These are phyloP conservation scores for Syrmaticus mikado DNA, from an alignment of 2,113 vertebrate genomes.

Conservation along the genomic window DNA sequence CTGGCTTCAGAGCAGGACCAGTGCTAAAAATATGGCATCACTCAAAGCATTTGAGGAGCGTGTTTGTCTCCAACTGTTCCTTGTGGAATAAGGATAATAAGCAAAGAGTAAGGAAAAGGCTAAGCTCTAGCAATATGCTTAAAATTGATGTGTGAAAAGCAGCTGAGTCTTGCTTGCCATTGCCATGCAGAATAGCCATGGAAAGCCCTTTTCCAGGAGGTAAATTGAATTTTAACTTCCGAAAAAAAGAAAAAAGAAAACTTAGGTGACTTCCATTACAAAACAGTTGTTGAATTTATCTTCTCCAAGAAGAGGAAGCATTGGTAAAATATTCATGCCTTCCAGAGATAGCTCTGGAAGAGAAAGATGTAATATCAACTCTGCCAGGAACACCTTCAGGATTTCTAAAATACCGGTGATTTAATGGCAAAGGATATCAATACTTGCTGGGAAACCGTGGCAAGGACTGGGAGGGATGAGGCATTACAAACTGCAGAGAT, in stretches of 20 bases:
- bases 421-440: not conserved
- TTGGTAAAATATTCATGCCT: not conserved
- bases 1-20: not conserved
- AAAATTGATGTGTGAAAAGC: not conserved
- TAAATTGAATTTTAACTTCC: not conserved
- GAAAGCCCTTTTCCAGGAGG: not conserved
- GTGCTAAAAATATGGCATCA: not conserved
- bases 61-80: not conserved
- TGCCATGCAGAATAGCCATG: not conserved
- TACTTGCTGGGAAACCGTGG: not conserved
- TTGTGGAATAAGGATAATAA: not conserved
- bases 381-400: not conserved
- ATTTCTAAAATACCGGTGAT: not conserved
- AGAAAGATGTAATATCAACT: not conserved
- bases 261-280: not conserved
- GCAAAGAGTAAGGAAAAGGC: not conserved
- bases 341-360: not conserved
- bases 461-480: not conserved
- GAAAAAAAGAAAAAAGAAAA: not conserved
- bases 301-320: not conserved
- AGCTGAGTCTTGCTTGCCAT: not conserved
- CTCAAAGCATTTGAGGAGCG: not conserved
- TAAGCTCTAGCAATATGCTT: rapidly evolving
- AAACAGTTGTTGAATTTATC: not conserved
- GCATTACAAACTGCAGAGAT: rapidly evolving